phyloP scores from a whole-genome alignment of 2,888 invertebrate genomes.

The Synanthedon vespiformis region DNA sequence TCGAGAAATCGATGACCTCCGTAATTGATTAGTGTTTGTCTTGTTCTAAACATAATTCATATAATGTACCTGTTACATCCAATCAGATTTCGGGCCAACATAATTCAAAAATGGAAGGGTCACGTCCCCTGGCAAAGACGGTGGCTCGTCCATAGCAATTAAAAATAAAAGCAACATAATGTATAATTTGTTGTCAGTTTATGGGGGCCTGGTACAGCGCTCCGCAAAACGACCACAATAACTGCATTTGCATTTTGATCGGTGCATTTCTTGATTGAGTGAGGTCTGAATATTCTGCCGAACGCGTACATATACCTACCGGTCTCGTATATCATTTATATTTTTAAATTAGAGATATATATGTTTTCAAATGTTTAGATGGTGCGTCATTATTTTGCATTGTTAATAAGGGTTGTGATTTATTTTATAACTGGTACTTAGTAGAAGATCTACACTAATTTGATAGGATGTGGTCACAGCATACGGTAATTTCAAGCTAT shows the following conservation, averaged over 20 bases:
- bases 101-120: constrained; percentile 63
- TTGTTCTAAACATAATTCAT: no score
- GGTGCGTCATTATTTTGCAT: background rate
- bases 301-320: background rate
- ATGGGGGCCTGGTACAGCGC: constrained; percentile 36
- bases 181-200: constrained; percentile 63
- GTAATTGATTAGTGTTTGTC: no score
- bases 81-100: constrained; percentile 59
- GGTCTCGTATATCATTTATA: background rate
- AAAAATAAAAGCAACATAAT: constrained; percentile 60
- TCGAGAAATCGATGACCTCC: no score
- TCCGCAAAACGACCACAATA: constrained; percentile 45
- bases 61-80: constrained; percentile 20
- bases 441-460: no score
- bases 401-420: background rate
- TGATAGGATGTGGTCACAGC: no score
- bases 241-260: constrained; percentile 56
- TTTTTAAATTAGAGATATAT: background rate
- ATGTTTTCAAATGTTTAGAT: background rate
- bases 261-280: constrained; percentile 54
- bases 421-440: background rate
- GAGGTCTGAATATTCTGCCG: constrained; percentile 18
- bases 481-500: no score
- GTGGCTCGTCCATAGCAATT: constrained; percentile 62
- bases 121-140: constrained; percentile 52